Conservation (phyloP, 2,888 invertebrate genomes). For the Ochlodes sylvanus region DNA sequence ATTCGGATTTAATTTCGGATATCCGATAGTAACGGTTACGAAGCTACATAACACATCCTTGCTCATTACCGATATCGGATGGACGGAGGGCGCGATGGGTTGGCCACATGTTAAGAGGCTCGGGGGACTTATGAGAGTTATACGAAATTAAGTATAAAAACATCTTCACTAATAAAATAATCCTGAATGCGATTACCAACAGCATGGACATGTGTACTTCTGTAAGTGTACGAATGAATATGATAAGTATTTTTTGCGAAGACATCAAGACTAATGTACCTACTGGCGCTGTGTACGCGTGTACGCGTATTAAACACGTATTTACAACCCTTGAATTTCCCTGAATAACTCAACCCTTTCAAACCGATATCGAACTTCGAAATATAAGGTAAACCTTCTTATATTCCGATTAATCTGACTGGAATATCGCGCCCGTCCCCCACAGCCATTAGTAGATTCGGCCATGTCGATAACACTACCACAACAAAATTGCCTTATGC, state of each 20-base stretch:
- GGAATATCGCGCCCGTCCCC: slow-evolving; percentile 41
- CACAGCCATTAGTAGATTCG: slow-evolving; percentile 48
- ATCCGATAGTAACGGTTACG: no score
- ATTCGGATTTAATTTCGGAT: no score
- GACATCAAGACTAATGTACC: no score
- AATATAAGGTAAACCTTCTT: slow-evolving; percentile 22
- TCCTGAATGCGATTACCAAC: no score
- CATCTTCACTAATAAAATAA: background rate
- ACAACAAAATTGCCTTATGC: slow-evolving; percentile 49
- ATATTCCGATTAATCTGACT: slow-evolving; percentile 39
- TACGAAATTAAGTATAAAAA: background rate
- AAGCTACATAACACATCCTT: no score
- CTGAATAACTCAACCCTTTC: slow-evolving; percentile 13
- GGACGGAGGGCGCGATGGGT: slow-evolving; percentile 47
- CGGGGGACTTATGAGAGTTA: background rate
- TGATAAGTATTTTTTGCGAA: no score
- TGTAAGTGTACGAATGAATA: no score
- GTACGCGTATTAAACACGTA: background rate
- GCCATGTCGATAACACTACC: slow-evolving; percentile 43
- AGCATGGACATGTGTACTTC: no score
- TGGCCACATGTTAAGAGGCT: slow-evolving; percentile 8
- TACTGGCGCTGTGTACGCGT: no score
- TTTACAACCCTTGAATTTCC: background rate
- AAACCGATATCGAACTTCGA: slow-evolving; percentile 12
- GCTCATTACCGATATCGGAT: slow-evolving; percentile 60